These are phyloP conservation scores for Datnioides undecimradiatus DNA, from an alignment of 2,113 vertebrate species.

Conservation along the genomic window DNA sequence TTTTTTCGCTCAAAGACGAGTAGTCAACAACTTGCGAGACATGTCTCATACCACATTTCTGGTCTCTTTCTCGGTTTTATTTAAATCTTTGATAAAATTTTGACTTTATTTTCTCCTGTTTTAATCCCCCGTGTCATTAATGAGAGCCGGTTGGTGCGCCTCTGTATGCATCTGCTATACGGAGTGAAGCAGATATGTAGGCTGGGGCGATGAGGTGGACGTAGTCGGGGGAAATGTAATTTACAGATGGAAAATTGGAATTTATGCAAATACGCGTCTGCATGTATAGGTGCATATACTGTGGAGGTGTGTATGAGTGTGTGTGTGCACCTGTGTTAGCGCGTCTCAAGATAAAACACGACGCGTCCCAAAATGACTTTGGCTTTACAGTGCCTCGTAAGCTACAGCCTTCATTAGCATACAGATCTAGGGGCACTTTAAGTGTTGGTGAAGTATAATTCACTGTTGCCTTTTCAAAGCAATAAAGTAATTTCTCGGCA, in stretches of 20 bases:
- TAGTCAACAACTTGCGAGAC: slow-evolving; percentile 8
- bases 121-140: neutral
- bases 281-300: neutral
- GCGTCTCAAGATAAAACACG: slow-evolving; percentile 50
- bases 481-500: slow-evolving; percentile 49
- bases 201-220: slow-evolving; percentile 24
- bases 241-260: slow-evolving; percentile 48
- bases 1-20: slow-evolving; percentile 9
- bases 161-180: neutral
- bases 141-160: slow-evolving; percentile 19
- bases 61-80: neutral
- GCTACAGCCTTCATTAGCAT: slow-evolving; percentile 61
- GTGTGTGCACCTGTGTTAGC: slow-evolving; percentile 24
- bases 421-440: slow-evolving; percentile 62
- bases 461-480: slow-evolving; percentile 38
- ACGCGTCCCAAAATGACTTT: slow-evolving; percentile 57
- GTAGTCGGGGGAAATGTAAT: slow-evolving; percentile 49
- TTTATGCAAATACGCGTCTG: slow-evolving; percentile 19
- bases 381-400: slow-evolving; percentile 65
- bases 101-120: neutral
- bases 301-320: neutral
- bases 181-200: slow-evolving; percentile 14
- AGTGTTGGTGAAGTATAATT: slow-evolving; percentile 65
- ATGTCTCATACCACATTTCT: neutral
- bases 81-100: neutral